phyloP scores from a whole-genome alignment of 2,113 vertebrate species.

The Helogale parvula region DNA sequence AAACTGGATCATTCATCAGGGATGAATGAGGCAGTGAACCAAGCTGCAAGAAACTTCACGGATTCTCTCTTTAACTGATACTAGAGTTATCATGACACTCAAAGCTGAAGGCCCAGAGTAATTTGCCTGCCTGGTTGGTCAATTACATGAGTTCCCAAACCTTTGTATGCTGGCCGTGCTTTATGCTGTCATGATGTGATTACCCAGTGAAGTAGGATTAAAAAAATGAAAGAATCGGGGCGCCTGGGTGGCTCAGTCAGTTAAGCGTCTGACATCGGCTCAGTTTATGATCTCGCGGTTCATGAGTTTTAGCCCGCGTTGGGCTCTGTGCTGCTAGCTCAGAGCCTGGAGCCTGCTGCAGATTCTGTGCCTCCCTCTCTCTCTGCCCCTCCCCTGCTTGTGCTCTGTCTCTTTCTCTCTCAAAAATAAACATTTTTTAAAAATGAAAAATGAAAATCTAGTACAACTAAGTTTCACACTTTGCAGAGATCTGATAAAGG shows the following conservation, averaged over 20 bases:
- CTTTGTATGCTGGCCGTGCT: background rate
- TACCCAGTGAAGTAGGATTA: background rate
- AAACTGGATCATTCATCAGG: accelerated
- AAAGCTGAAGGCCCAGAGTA: background rate
- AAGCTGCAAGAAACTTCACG: background rate
- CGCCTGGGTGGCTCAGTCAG: no score
- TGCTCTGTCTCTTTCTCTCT: no score
- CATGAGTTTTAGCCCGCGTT: no score
- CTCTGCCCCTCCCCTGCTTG: no score
- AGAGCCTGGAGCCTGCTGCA: no score
- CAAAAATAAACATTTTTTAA: no score
- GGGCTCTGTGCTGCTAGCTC: no score
- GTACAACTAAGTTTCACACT: background rate
- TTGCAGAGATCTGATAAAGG: background rate
- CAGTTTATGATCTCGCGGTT: no score
- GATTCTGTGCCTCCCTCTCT: no score
- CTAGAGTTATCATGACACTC: background rate
- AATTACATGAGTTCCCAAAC: background rate
- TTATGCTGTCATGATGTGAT: background rate
- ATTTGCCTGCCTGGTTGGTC: accelerated
- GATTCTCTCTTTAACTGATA: background rate
- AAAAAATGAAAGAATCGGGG: background rate
- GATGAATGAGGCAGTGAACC: background rate
- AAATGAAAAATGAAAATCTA: background rate
- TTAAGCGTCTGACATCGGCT: no score